phyloP scores from a whole-genome alignment of 92 coral and sea anemone genomes.

The Palythoa grandiflora region DNA sequence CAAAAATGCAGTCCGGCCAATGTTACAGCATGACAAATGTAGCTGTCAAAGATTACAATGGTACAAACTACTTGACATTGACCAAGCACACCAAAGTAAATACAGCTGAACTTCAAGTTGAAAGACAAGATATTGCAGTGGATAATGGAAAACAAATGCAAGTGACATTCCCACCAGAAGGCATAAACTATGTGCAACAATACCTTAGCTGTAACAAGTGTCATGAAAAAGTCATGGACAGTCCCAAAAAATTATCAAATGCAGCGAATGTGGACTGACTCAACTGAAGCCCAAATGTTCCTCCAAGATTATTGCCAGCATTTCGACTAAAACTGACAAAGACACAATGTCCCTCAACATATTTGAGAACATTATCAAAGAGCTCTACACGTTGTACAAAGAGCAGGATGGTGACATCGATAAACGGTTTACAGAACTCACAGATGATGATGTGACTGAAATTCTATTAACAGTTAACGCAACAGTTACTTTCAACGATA shows the following conservation, averaged over 20 bases:
- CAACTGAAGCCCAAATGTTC: conserved; percentile 47
- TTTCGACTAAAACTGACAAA: conserved; percentile 37
- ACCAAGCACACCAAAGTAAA: conserved; percentile 51
- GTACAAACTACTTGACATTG: conserved; percentile 45
- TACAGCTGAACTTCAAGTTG: conserved; percentile 39
- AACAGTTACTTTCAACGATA: conserved; percentile 51
- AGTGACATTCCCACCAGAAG: conserved; percentile 61
- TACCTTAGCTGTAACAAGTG: conserved; percentile 59
- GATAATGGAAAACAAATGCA: conserved; percentile 32
- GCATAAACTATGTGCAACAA: conserved; percentile 52
- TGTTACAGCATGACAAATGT: conserved; percentile 52
- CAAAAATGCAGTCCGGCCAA: conserved; percentile 44
- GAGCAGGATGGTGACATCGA: conserved; percentile 58
- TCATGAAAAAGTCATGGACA: conserved; percentile 46
- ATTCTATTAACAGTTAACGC: conserved; percentile 54
- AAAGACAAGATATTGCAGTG: conserved; percentile 43
- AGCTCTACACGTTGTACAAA: conserved; percentile 43
- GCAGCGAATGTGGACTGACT: conserved; percentile 50
- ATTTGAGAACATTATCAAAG: conserved; percentile 49
- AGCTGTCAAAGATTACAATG: conserved; percentile 44
- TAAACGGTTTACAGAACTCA: conserved; percentile 35
- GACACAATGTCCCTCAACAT: conserved; percentile 52
- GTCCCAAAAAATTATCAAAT: conserved; percentile 47
- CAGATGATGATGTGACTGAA: conserved; percentile 56
- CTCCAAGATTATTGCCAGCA: conserved; percentile 50